Evolutionary conservation across 2,888 invertebrate species (phyloP), one percentile per base, ranked within the genome.

Genomic region (Drosophila algonquin): DNA sequence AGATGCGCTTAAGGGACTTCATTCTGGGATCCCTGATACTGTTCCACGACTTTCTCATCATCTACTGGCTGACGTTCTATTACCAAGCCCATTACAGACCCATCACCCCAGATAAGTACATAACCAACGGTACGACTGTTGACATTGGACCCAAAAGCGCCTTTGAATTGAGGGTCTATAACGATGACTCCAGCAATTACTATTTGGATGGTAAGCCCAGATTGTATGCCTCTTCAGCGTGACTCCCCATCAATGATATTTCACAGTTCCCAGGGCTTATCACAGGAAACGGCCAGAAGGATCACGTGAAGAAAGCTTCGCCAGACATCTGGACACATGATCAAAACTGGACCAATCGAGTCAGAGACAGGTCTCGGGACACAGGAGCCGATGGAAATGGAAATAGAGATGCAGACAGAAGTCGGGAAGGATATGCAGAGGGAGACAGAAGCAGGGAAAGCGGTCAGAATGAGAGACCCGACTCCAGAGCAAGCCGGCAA

Each of bases 11-110:
- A 1, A 77, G 73, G 18, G 81, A 82, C 7, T 63, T 27, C 0
- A n/a, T 72, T 9, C 52, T 82, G 21, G 81, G 53, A 24, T 86
- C 81, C 1, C 32, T 82, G 0, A 83, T 82, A 35, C 71, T 82
- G 0, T 82, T 82, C n/a, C 86, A 86, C 18, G 83, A 82, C 44
- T 86, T 86, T 45, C 83, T 82, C 4, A 73, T 82, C 44, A 67
- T 82, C 4, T 82, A 53, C 51, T 86, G 83, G 86, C 14, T 83
- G 5, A 82, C 81, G 5, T 80, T 86, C 30, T 82, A 75, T 30
- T 83, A 79, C 79, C 86, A 86, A 72, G 12, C 64, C 18, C 3
- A 9, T 0, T 27, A 54, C 32, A 57, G 53, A n/a, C 48, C 18
- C 6, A 2, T 73, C 0, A 67, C 73, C 0, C 3, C 60, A 3